These are phyloP conservation scores for Andrena hattorfiana DNA, from an alignment of 2,888 invertebrate genomes.

Conservation along the genomic window DNA sequence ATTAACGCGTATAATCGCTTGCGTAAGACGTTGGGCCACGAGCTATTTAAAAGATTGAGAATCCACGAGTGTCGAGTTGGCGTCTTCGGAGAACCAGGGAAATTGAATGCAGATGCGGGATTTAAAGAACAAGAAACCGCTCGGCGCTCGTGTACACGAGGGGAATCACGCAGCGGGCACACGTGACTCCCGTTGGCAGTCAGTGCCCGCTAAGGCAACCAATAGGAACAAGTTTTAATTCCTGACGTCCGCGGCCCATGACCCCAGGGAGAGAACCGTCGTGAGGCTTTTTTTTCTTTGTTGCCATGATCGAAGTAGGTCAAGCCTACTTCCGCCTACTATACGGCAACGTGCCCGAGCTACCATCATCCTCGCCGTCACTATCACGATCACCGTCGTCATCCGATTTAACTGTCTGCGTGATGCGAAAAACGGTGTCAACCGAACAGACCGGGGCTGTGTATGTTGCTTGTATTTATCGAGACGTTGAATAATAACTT, in stretches of 20 bases:
- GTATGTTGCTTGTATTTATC: neutral
- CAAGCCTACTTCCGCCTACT: constrained; percentile 78
- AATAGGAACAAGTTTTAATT: constrained; percentile 70
- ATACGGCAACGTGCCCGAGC: constrained; percentile 31
- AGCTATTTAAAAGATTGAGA: constrained; percentile 35
- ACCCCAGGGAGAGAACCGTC: constrained; percentile 65
- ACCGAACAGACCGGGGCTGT: neutral
- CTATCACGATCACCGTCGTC: constrained; percentile 38
- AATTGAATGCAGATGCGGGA: constrained; percentile 47
- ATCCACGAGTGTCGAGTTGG: neutral
- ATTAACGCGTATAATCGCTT: constrained; percentile 25
- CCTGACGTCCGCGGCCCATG: constrained; percentile 71
- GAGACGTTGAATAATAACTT: neutral
- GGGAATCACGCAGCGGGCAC: constrained; percentile 50
- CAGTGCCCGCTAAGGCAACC: constrained; percentile 46
- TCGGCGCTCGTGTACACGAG: constrained; percentile 29
- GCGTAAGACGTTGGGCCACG: neutral
- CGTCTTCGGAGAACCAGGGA: constrained; percentile 31
- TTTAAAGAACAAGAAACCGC: constrained; percentile 42
- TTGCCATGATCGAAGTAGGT: constrained; percentile 76
- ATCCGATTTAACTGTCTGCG: constrained; percentile 8
- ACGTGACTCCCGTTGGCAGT: constrained; percentile 56
- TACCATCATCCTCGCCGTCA: constrained; percentile 44
- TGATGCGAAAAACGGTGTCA: constrained; percentile 14
- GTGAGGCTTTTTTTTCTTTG: constrained; percentile 73